Evolutionary conservation across 2,113 vertebrate species (phyloP).

Genomic region (Microcebus lehilahytsara): DNA sequence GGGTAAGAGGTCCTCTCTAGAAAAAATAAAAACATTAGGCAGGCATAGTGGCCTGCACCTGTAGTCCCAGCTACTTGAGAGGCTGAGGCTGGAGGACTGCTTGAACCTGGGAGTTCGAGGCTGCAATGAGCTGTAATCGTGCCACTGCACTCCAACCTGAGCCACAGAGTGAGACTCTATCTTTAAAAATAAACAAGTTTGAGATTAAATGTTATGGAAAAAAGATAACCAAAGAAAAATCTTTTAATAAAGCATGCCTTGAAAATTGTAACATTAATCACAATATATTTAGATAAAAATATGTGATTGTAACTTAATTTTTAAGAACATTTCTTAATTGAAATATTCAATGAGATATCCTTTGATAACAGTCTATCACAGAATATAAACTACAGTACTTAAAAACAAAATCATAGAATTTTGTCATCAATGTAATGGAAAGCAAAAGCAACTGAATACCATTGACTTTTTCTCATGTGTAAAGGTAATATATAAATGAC

Average conservation of each 20-base stretch:
- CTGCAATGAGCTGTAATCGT: no score
- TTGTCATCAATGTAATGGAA: conserved; percentile 17
- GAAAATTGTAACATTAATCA: conserved; percentile 39
- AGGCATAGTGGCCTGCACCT: no score
- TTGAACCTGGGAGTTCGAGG: no score
- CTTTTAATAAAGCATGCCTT: background rate
- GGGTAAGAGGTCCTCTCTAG: no score
- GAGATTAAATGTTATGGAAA: background rate
- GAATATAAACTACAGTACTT: background rate
- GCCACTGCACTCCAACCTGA: no score
- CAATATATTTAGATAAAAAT: conserved; percentile 15
- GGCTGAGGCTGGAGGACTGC: no score
- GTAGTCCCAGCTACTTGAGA: no score
- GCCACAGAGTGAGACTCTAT: no score
- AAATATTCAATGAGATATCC: conserved; percentile 6
- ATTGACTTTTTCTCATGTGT: conserved; percentile 3
- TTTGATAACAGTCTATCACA: conserved; percentile 17
- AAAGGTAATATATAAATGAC: background rate
- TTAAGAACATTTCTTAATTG: background rate
- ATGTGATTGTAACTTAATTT: background rate
- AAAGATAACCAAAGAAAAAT: background rate
- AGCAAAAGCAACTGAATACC: conserved; percentile 22
- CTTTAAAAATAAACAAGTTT: background rate
- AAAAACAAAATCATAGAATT: conserved; percentile 25
- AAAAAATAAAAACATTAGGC: no score